These are phyloP conservation scores for Leucophenga varia DNA, from an alignment of 1,140 invertebrate genomes.

Conservation along the genomic window DNA sequence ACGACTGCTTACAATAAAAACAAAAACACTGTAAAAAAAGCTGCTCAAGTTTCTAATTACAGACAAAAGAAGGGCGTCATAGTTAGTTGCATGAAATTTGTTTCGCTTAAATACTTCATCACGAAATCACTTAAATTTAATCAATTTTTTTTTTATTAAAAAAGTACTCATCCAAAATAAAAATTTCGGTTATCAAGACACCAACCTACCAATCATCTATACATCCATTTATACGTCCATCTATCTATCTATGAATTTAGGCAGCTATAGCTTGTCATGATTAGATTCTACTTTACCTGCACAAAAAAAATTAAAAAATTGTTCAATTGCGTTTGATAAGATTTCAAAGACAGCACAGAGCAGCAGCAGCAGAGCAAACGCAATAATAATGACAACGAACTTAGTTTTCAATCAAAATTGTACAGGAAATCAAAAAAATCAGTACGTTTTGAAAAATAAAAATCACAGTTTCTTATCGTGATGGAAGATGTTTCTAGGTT, in stretches of 20 bases:
- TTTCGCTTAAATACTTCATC: no score
- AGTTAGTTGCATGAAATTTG: no score
- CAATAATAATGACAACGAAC: conserved; percentile 3
- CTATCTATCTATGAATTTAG: conserved; percentile 52
- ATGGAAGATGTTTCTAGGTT: no score
- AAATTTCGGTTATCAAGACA: no score
- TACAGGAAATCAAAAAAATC: conserved; percentile 54
- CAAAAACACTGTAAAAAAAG: no score
- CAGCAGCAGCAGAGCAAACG: conserved; percentile 13
- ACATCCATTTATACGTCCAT: conserved; percentile 15
- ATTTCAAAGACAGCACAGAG: conserved; percentile 27
- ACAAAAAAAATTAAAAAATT: conserved; percentile 32
- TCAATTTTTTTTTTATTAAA: no score
- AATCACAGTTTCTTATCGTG: conserved; percentile 52
- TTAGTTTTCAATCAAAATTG: conserved; percentile 52
- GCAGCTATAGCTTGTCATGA: conserved; percentile 52
- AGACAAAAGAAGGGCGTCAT: no score
- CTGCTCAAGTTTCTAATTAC: conserved; percentile 54
- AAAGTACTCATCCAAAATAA: no score
- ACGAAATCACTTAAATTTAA: no score
- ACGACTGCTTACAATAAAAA: conserved; percentile 45
- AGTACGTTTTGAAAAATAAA: conserved; percentile 44
- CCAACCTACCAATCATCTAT: no score
- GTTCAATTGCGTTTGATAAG: conserved; percentile 52
- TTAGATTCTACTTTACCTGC: no score